A percentile compares a stretch with the other conserved stretches of the same genome.
Evolutionary conservation across 2,113 vertebrate species (phyloP).

Genomic region (Odontophorus gujanensis): DNA sequence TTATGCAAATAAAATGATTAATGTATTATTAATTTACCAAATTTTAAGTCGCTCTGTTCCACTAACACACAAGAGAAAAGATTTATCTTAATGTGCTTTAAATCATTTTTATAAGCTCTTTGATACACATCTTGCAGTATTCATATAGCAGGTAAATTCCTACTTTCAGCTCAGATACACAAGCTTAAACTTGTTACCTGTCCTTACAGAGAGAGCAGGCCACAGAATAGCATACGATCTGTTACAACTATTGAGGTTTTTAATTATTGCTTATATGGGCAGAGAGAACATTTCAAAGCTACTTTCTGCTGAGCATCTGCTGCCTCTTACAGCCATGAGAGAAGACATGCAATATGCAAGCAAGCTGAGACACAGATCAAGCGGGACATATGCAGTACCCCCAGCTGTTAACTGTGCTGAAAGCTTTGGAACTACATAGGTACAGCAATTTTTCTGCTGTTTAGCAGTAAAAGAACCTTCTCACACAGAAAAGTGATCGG

Average conservation of each 20-base stretch:
- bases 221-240: not conserved
- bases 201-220: not conserved
- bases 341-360: not conserved
- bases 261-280: not conserved
- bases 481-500: not conserved
- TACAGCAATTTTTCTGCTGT: not conserved
- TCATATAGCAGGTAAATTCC: not conserved
- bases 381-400: too few relatives aligned
- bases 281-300: not conserved
- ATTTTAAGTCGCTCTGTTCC: not conserved
- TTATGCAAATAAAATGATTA: not conserved
- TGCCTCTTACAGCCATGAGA: not conserved
- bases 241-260: not conserved
- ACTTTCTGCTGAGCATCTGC: not conserved
- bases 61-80: not conserved
- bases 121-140: not conserved
- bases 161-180: not conserved
- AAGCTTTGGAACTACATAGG: not conserved
- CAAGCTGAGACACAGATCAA: not conserved
- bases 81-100: not conserved
- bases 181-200: not conserved
- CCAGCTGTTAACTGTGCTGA: not conserved
- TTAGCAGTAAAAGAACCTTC: not conserved
- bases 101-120: not conserved
- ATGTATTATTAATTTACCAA: not conserved